Evolutionary conservation across 2,797 vertebrate species (phyloP).

Genomic region (Acanthopagrus latus): DNA sequence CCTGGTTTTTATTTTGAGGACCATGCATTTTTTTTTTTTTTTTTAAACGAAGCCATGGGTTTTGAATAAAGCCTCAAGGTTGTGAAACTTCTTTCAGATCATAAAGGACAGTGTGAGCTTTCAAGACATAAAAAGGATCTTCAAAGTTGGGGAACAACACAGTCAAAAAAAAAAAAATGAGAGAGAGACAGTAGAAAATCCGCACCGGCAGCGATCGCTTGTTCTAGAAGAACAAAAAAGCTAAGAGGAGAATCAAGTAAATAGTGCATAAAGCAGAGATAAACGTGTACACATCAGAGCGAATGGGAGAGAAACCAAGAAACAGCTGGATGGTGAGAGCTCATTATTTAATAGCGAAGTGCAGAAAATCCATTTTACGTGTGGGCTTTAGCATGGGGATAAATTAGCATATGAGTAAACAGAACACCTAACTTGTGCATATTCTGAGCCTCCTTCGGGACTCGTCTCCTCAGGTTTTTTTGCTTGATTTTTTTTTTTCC

Average conservation of each 20-base stretch:
- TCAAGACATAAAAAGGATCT: neutral
- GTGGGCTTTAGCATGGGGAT: conserved; percentile 58
- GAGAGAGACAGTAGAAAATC: conserved; percentile 13
- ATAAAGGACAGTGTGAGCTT: conserved; percentile 7
- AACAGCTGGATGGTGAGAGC: conserved; percentile 57
- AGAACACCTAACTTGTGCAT: conserved; percentile 60
- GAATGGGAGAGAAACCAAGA: conserved; percentile 32
- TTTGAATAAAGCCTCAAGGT: conserved; percentile 13
- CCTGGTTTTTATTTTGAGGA: conserved; percentile 14
- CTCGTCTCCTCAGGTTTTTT: conserved; percentile 39
- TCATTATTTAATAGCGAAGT: conserved; percentile 67
- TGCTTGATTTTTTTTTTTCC: conserved; percentile 46
- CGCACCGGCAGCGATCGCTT: neutral
- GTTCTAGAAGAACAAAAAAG: conserved; percentile 23
- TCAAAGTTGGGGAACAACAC: neutral
- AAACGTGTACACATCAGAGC: conserved; percentile 17
- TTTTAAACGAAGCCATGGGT: neutral
- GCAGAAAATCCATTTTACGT: conserved; percentile 68
- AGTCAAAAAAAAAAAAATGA: neutral
- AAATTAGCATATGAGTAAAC: conserved; percentile 75
- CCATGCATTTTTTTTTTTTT: conserved; percentile 23
- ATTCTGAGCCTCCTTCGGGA: conserved; percentile 51
- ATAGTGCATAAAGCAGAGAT: conserved; percentile 26
- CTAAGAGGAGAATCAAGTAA: conserved; percentile 26
- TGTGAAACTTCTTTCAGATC: neutral